Percentiles rank a stretch among this genome's conserved stretches.
phyloP scores from a whole-genome alignment of 2,113 vertebrate genomes.

The Chitala chitala region DNA sequence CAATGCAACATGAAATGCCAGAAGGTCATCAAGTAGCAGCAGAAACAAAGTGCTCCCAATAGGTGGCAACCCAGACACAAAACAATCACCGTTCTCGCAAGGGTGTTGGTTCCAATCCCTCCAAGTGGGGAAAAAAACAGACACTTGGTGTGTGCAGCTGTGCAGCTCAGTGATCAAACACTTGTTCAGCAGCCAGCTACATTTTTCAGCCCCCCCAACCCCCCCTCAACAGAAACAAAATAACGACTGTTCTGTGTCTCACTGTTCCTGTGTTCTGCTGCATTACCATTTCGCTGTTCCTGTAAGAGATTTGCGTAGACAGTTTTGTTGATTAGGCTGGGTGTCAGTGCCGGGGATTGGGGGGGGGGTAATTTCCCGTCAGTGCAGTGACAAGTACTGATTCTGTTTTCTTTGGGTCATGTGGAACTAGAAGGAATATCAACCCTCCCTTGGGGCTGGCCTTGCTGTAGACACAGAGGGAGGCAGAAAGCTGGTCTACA shows the following conservation, averaged over 20 bases:
- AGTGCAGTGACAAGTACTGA: neutral
- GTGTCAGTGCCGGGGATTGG: neutral
- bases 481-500: neutral
- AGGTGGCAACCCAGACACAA: too few species aligned
- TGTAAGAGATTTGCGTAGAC: neutral
- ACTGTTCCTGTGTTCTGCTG: constrained; percentile 4
- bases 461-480: neutral
- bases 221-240: neutral
- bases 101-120: neutral
- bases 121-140: neutral
- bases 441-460: neutral
- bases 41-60: too few species aligned
- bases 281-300: constrained; percentile 1
- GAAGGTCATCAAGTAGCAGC: too few species aligned
- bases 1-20: too few species aligned
- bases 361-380: constrained; percentile 14
- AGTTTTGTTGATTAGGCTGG: neutral
- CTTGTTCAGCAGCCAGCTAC: neutral
- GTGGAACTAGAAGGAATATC: constrained; percentile 1
- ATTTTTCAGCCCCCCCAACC: neutral
- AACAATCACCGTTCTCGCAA: neutral
- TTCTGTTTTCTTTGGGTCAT: constrained; percentile 9
- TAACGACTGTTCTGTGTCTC: neutral
- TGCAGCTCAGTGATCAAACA: neutral
- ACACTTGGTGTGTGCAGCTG: neutral